Conservation (phyloP, 2,113 vertebrate species). For the Cepphus grylle region DNA sequence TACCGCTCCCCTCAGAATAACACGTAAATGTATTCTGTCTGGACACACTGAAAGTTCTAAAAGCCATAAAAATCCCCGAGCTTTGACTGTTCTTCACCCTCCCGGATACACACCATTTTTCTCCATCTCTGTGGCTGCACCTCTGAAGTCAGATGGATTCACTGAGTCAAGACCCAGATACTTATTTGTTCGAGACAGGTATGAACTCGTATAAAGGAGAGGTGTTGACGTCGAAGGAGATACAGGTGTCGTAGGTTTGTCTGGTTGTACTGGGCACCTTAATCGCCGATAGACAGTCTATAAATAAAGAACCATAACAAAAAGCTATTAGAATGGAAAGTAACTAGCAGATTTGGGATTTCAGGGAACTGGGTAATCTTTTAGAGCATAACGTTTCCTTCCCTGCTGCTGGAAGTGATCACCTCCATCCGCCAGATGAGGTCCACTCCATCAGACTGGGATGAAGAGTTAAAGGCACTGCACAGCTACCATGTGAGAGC, state of each 20-base stretch:
- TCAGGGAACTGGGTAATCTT: not conserved
- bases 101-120: constrained; percentile 68
- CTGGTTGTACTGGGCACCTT: constrained; percentile 54
- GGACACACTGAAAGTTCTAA: not conserved
- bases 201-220: constrained; percentile 65
- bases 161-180: constrained; percentile 45
- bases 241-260: constrained; percentile 61
- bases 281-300: constrained; percentile 69
- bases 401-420: not conserved
- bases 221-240: constrained; percentile 66
- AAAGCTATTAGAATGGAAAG: not conserved
- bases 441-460: not conserved
- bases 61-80: not conserved
- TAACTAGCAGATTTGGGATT: not conserved
- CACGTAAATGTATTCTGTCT: not conserved
- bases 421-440: not conserved
- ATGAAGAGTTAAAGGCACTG: not conserved
- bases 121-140: constrained; percentile 68
- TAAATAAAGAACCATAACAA: not conserved
- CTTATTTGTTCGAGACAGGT: constrained; percentile 57
- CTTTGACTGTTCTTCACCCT: not conserved
- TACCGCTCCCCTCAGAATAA: not conserved
- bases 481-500: not conserved
- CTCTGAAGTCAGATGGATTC: constrained; percentile 65
- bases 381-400: not conserved